Base-by-base conservation (phyloP, 37 sponge, comb jelly and placozoan genomes). In the Axinella damicornis region DNA sequence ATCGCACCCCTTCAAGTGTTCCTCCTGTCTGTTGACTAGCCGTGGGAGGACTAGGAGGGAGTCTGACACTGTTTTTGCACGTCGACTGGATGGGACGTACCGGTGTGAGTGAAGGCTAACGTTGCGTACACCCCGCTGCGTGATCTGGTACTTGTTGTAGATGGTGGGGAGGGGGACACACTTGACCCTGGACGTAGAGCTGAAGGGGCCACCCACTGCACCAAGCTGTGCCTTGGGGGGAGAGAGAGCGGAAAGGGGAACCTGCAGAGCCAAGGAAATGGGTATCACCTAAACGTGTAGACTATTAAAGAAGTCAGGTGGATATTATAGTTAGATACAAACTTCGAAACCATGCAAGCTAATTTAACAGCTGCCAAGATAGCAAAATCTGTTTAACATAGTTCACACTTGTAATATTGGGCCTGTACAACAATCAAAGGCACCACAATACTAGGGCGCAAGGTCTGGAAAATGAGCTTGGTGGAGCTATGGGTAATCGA, bases 171-270 rank as follows among this genome's bases (percentile, higher is more conserved):
- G 79, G 22, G 83, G 89, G 27, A 89, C 73, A 20, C 54, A 41
- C 39, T 89, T 82, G 64, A 89, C 39, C 60, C 25, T 77, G 14
- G 83, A 71, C 12, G 83, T 83, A 64, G 89, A 81, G 59, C 70
- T 82, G 65, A 89, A 89, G 15, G 58, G 33, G 6, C 64, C 71
- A 24, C 83, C 89, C 4, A 57, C 54, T 62, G 46, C 41, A 24
- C 79, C 83, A 14, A 53, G 83, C 21, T 70, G 28, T 28, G 72
- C 53, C 21, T 38, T 33, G 2, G 73, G 37, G 17, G 89, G n/a
- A 33, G 78, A 58, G 18, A 89, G 65, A 0, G 77, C 70, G 32
- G 83, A 83, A 1, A 89, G 83, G 24, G 89, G 73, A 13, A 88
- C 70, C 89, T 88, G 76, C 14, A 80, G 27, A 19, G 33, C 27